Base-by-base conservation (phyloP, 2,113 vertebrate species). In the human (Homo sapiens) region DNA sequence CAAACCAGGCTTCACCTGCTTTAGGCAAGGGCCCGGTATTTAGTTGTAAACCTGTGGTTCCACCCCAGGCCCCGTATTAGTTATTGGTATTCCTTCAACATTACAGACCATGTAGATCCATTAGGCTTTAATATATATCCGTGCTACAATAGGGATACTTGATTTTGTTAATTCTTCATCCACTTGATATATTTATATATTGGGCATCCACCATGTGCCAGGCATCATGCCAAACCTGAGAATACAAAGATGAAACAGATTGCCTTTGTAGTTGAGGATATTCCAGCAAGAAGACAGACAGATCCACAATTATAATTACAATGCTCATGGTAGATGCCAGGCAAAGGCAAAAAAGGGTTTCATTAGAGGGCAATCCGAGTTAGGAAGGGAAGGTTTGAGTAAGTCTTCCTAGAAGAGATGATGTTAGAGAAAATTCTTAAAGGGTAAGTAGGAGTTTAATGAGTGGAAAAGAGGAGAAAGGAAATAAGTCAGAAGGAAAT, bases 1-100 rank as follows among this genome's bases (percentile, higher is more conserved):
- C 66, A 96, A 89, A 81, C 20, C 12, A 78, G 66, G 55, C 92
- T 93, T 89, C 52, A 91, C 59, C 76, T 93, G 66, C 88, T 78
- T 85, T 93, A 75, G 45, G 12, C n/a, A 86, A 75, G 35, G 72
- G 50, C 30, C 52, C 95, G 61, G 7, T 40, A 66, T 84, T 88
- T 59, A n/a, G 25, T 82, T 93, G 94, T 86, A 68, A 80, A 93
- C 85, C 64, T 89, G 35, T 91, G 66, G 50, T 93, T 93, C 45
- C 14, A 70, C 52, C 48, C 40, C 45, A 79, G 22, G 48, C 1
- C 7, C 16, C 70, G 25, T 72, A 84, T 43, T 32, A 72, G 55
- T 95, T 95, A 70, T 27, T 80, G 76, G 76, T 73, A 68, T 55
- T 40, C 35, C 40, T 86, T 94, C 66, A 86, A 64, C 70, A 80